phyloP scores from a whole-genome alignment of 2,113 vertebrate species.

The Myrmophylax atrothorax region DNA sequence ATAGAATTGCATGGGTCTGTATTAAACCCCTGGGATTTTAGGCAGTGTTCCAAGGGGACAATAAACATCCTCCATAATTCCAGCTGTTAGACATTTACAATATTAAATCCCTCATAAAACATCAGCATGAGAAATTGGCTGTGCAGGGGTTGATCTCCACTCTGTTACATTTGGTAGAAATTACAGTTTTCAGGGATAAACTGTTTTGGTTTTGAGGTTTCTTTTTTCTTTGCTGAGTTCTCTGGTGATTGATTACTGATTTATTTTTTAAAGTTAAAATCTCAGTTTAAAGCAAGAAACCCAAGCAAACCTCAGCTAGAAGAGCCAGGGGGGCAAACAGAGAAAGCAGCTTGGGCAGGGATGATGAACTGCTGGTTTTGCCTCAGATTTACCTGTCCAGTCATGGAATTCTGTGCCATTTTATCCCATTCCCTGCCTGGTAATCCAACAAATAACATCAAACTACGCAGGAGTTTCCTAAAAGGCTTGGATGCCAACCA shows the following conservation, averaged over 20 bases:
- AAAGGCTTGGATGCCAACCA: not conserved
- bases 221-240: not conserved
- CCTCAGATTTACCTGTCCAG: not conserved
- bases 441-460: not conserved
- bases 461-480: not conserved
- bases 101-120: not conserved
- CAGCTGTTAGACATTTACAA: not conserved
- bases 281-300: not conserved
- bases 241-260: not conserved
- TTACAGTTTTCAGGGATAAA: not conserved
- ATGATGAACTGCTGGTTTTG: not conserved
- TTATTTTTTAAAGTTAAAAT: not conserved
- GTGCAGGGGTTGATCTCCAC: not conserved
- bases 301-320: not conserved
- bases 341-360: not conserved
- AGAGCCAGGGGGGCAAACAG: rapidly evolving
- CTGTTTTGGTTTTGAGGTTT: not conserved
- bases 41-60: not conserved
- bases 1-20: not conserved
- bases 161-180: not conserved
- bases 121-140: not conserved
- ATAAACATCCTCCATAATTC: not conserved
- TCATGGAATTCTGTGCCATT: not conserved
- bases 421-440: not conserved
- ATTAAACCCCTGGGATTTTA: not conserved